phyloP scores from a whole-genome alignment of 2,797 vertebrate genomes.

The Phrynocephalus vlangalii region DNA sequence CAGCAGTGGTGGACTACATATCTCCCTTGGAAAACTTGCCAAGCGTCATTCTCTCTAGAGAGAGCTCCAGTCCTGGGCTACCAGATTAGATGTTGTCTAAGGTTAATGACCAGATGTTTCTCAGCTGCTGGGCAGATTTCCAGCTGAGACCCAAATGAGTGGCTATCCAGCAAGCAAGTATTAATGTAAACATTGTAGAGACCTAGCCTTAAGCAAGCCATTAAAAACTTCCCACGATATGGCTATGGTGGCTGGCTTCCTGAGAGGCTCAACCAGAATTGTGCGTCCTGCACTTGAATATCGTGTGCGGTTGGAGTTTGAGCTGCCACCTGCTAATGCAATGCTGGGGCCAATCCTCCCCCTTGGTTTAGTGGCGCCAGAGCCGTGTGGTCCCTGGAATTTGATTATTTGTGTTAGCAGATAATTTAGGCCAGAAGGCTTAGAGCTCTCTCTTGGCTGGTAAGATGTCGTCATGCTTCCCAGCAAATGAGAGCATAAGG shows the following conservation, averaged over 20 bases:
- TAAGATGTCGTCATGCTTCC: conserved; percentile 69
- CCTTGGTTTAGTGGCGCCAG: conserved; percentile 64
- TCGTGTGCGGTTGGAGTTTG: conserved; percentile 53
- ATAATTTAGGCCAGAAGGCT: conserved; percentile 80
- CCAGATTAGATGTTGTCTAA: conserved; percentile 74
- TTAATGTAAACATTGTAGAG: conserved; percentile 71
- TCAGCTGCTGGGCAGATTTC: conserved; percentile 74
- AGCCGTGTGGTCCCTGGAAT: conserved; percentile 76
- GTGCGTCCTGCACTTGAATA: conserved; percentile 35
- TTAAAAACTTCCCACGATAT: conserved; percentile 75
- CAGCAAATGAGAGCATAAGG: conserved; percentile 38
- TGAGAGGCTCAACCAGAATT: conserved; percentile 56
- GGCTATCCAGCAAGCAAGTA: conserved; percentile 64
- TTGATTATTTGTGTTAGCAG: conserved; percentile 83
- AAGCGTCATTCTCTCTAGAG: conserved; percentile 61
- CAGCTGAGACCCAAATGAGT: conserved; percentile 72
- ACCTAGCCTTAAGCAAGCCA: conserved; percentile 64
- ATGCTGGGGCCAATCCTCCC: conserved; percentile 48
- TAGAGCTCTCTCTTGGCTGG: conserved; percentile 69
- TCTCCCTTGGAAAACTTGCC: conserved; percentile 47
- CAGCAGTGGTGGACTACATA: background rate
- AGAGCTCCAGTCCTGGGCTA: conserved; percentile 71
- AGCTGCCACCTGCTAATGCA: conserved; percentile 72
- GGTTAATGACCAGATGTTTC: conserved; percentile 78
- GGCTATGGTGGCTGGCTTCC: conserved; percentile 45